A percentile compares a stretch with the other conserved stretches of the same genome.
Conservation (phyloP, 2,797 vertebrate genomes). For the Lycodopsis pacificus region DNA sequence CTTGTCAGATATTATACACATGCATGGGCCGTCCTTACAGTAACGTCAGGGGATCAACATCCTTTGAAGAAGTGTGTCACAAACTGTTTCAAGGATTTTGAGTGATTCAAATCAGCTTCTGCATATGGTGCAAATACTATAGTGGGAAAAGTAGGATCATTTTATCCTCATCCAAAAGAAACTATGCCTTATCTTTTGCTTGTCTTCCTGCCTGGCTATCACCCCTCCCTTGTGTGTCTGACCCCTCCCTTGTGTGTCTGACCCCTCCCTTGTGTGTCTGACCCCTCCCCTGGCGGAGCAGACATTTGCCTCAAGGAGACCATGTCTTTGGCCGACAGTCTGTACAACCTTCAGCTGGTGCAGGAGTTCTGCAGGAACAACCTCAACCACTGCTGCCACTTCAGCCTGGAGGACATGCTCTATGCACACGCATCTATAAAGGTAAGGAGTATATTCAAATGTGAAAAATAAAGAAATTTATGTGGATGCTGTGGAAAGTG, state of each 20-base stretch:
- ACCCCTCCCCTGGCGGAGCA: constrained; percentile 76
- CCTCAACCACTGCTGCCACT: constrained; percentile 97
- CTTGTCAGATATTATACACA: constrained; percentile 32
- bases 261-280: constrained; percentile 43
- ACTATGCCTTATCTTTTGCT: constrained; percentile 65
- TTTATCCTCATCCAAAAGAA: constrained; percentile 36
- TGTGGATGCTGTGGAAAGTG: not conserved
- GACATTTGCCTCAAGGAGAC: constrained; percentile 98
- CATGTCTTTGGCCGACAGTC: constrained; percentile 97
- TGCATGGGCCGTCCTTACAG: constrained; percentile 1
- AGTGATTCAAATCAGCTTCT: constrained; percentile 32
- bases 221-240: constrained; percentile 28
- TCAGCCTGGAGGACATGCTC: constrained; percentile 97
- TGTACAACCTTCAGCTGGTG: constrained; percentile 97
- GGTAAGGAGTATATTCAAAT: constrained; percentile 77
- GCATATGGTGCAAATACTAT: constrained; percentile 3
- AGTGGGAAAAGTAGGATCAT: constrained; percentile 12
- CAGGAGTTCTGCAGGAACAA: constrained; percentile 96
- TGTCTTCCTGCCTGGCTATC: constrained; percentile 66
- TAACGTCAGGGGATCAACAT: constrained; percentile 48
- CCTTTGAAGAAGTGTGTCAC: constrained; percentile 35
- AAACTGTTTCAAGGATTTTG: constrained; percentile 1
- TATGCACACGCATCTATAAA: constrained; percentile 96
- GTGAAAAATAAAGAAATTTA: not conserved
- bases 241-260: constrained; percentile 28